Evolutionary conservation across 2,888 invertebrate species (phyloP), one percentile per base, ranked within the genome.

Genomic region (Stratiomys singularior): DNA sequence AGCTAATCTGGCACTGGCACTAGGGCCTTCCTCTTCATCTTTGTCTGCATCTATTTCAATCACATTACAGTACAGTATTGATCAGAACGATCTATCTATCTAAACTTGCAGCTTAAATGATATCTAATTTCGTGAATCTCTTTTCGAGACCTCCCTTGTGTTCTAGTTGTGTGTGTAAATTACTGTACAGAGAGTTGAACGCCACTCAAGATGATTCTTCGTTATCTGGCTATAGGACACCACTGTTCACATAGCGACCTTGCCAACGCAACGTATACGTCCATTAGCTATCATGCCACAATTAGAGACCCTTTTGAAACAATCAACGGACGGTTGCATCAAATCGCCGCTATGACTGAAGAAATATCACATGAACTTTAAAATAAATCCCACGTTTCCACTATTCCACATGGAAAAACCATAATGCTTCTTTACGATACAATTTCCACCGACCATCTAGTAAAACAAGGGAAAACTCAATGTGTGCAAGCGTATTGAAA

Each of bases 61-160:
- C 69, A 69, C 69, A 69, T 69, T 69, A 47, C 47, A 44, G 37
- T 37, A n/a, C 52, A 5, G 23, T 27, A 18, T 28, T 58, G 56
- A 72, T 72, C 72, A 30, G 56, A n/a, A 30, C 37, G 21, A 72
- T 72, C 28, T 30, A 72, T 72, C 72, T 58, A 28, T 72, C 46
- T 47, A 44, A 69, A 69, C 47, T 69, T 47, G 69, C 69, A 37
- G 25, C 47, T 23, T 30, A 30, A 72, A 72, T 58, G 56, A 56
- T 72, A 72, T 72, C 72, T 72, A 56, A 72, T 72, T 72, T 72
- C 72, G 72, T 72, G 72, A 72, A 56, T 56, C 58, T 56, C 30
- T 56, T 7, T 28, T 21, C 21, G 44, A 72, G 56, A 56, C 58
- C 72, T 56, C 72, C 56, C 72, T 72, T 28, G 56, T 72, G 56